phyloP scores from a whole-genome alignment of 1,140 invertebrate genomes.

The Euschistus heros region DNA sequence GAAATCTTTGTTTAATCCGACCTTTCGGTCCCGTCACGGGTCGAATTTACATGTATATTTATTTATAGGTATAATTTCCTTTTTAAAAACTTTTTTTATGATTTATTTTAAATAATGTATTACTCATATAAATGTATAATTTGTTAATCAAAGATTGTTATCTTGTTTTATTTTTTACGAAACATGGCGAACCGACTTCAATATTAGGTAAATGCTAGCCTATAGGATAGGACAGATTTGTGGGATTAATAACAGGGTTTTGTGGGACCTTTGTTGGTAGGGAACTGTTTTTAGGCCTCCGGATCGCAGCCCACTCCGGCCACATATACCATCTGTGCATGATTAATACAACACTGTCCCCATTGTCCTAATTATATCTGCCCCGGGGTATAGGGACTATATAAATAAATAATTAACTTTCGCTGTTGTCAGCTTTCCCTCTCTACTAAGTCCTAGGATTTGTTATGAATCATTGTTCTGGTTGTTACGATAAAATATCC shows the following conservation, averaged over 20 bases:
- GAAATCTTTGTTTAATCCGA: too few species aligned
- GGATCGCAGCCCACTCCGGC: not conserved
- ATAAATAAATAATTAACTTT: slow-evolving; percentile 7
- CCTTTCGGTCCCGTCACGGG: too few species aligned
- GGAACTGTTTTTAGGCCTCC: not conserved
- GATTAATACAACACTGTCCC: not conserved
- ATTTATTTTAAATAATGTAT: too few species aligned
- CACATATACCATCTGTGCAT: not conserved
- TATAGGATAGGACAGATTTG: not conserved
- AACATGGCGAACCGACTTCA: too few species aligned
- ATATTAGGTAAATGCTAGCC: too few species aligned
- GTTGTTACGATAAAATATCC: too few species aligned
- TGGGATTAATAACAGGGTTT: not conserved
- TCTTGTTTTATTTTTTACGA: too few species aligned
- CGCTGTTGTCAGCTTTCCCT: not conserved
- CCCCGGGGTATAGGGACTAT: not conserved
- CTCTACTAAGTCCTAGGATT: not conserved
- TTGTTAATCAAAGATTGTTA: too few species aligned
- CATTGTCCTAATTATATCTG: slow-evolving; percentile 5
- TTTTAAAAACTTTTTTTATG: too few species aligned
- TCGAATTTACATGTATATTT: too few species aligned
- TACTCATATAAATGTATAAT: too few species aligned
- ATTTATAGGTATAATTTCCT: too few species aligned
- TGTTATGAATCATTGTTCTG: not conserved
- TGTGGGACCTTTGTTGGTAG: not conserved